phyloP scores from a whole-genome alignment of 2,888 invertebrate species.

The Nowickia ferox region DNA sequence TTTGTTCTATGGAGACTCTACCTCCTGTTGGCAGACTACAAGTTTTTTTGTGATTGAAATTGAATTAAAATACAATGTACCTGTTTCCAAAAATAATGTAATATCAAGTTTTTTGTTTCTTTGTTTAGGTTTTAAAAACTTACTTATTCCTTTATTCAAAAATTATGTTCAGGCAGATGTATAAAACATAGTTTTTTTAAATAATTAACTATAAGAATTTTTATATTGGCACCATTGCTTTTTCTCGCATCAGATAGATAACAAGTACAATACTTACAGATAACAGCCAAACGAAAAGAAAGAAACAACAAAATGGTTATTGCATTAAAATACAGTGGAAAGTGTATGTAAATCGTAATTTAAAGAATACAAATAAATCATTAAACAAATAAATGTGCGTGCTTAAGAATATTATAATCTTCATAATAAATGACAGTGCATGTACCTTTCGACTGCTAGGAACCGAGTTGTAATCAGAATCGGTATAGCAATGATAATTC shows the following conservation, averaged over 20 bases:
- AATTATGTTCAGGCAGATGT: too few relatives aligned
- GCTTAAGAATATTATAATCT: constrained; percentile 22
- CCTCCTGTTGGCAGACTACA: background rate
- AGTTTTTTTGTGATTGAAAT: background rate
- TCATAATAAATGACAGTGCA: constrained; percentile 46
- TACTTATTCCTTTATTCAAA: too few relatives aligned
- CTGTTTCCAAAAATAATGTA: background rate
- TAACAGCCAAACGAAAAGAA: constrained; percentile 4
- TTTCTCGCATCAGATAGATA: constrained; percentile 38
- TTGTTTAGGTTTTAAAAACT: too few relatives aligned
- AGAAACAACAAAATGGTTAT: constrained; percentile 15
- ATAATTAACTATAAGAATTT: background rate
- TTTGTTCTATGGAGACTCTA: background rate
- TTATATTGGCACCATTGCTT: constrained; percentile 30
- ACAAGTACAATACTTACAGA: constrained; percentile 27
- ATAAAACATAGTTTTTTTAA: too few relatives aligned
- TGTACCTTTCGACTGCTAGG: background rate
- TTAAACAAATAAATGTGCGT: constrained; percentile 48
- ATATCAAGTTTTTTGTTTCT: too few relatives aligned
- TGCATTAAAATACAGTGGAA: constrained; percentile 28
- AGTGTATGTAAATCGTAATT: constrained; percentile 55
- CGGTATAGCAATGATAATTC: constrained; percentile 48
- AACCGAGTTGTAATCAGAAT: constrained; percentile 26
- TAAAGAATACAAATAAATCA: constrained; percentile 49
- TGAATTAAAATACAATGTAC: constrained; percentile 2